Evolutionary conservation across 2,888 invertebrate genomes (phyloP), one percentile per base, ranked within the genome.

Genomic region (Linyphia triangularis): DNA sequence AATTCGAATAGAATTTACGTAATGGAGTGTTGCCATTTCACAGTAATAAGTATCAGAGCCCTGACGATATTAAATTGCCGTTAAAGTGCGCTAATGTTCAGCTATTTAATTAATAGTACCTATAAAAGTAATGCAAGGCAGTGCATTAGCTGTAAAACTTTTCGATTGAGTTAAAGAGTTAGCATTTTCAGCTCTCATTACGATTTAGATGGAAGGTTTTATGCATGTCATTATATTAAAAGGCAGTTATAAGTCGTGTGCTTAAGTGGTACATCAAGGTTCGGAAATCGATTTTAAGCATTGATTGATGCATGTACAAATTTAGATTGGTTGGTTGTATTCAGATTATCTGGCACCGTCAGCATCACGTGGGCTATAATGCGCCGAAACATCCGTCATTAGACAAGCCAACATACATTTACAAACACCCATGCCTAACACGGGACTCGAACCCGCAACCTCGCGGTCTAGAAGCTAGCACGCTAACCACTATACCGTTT

Each of bases 21-120:
- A 67, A 67, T 51, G n/a, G 51, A n/a, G 51, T 51, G 51, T 51
- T 51, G 51, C 51, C 51, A 51, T 51, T 51, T 16, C 51, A n/a
- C 51, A 3, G n/a, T n/a, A n/a, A 43, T 16, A 10, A 51, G 43
- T n/a, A 40, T 33, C n/a, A 67, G n/a, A 69, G 10, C 37, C 10
- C 37, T 37, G 22, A 33, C 33, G 37, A 26, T 72, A 72, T 72
- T 72, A 72, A 72, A 72, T 43, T 26, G 43, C 72, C 72, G 51
- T 72, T 72, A 72, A 72, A 26, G 72, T 26, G 13, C 26, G 51
- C 72, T 43, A 72, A 72, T 72, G 72, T 43, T 24, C 26, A n/a
- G 51, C 72, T 43, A 72, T 72, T 72, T 72, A 72, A 72, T 72
- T 72, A 72, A 72, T 72, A 24, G 72, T 24, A 51, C 43, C 43